Evolutionary conservation across 2,888 invertebrate genomes (phyloP).

Genomic region (Eristalis arbustorum): DNA sequence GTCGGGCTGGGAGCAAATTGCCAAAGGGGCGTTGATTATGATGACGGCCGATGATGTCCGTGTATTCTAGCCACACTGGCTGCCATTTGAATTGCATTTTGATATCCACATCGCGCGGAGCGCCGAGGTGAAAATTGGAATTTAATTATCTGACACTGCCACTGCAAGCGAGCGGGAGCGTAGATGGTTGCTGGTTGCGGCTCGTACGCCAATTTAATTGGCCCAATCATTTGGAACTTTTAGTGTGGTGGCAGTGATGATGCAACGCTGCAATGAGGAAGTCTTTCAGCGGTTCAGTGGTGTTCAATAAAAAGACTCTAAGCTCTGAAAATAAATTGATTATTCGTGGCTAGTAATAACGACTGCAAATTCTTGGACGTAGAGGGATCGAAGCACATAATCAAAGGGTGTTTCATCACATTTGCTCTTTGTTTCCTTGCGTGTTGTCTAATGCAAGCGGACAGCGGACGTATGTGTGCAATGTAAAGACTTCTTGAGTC

Average conservation of each 20-base stretch:
- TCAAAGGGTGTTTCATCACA: not conserved
- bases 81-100: conserved; percentile 55
- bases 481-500: too few species aligned
- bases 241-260: conserved; percentile 31
- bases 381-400: not conserved
- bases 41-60: conserved; percentile 39
- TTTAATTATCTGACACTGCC: conserved; percentile 60
- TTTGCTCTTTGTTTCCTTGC: too few species aligned
- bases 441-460: too few species aligned
- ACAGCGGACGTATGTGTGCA: too few species aligned
- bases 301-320: not conserved
- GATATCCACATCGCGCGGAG: conserved; percentile 39
- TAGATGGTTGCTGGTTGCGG: conserved; percentile 6
- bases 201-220: conserved; percentile 35
- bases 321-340: not conserved
- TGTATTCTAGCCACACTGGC: not conserved
- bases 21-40: conserved; percentile 62
- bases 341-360: not conserved
- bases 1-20: conserved; percentile 48
- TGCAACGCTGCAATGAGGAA: conserved; percentile 45
- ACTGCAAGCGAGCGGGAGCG: not conserved
- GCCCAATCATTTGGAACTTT: conserved; percentile 33
- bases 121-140: conserved; percentile 61
- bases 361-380: not conserved
- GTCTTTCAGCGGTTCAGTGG: conserved; percentile 1